Conservation (phyloP, 2,797 vertebrate genomes). For the Nasua narica region DNA sequence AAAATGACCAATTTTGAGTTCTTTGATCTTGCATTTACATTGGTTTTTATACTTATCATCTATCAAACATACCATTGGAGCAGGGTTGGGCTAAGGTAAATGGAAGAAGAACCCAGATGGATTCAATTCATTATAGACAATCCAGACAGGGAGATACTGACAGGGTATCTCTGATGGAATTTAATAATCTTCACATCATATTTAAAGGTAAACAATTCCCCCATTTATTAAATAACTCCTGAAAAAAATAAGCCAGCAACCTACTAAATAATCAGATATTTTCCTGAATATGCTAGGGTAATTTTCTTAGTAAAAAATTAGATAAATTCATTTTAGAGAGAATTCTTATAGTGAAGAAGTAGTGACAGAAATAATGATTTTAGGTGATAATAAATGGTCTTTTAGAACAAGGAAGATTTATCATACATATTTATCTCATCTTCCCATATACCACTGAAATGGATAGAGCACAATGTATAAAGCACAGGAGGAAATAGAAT, state of each 20-base stretch:
- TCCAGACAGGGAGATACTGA: neutral
- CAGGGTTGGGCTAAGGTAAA: neutral
- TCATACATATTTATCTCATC: neutral
- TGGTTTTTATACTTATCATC: neutral
- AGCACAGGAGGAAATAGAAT: neutral
- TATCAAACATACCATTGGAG: neutral
- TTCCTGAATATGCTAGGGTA: neutral
- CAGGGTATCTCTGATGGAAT: neutral
- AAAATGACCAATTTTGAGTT: neutral
- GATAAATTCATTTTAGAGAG: neutral
- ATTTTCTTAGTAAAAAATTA: neutral
- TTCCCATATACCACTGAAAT: neutral
- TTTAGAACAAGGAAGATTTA: neutral
- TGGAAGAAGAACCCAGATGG: neutral
- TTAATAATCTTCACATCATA: neutral
- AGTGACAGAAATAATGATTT: neutral
- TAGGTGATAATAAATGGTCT: neutral
- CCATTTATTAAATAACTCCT: neutral
- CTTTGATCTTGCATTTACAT: neutral
- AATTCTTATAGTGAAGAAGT: neutral
- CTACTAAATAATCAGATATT: neutral
- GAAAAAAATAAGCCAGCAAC: neutral
- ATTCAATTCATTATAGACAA: neutral
- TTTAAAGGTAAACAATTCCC: neutral
- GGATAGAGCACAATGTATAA: neutral